Conservation (phyloP, 2,888 invertebrate species). For the Drosophila parthenogenetica region DNA sequence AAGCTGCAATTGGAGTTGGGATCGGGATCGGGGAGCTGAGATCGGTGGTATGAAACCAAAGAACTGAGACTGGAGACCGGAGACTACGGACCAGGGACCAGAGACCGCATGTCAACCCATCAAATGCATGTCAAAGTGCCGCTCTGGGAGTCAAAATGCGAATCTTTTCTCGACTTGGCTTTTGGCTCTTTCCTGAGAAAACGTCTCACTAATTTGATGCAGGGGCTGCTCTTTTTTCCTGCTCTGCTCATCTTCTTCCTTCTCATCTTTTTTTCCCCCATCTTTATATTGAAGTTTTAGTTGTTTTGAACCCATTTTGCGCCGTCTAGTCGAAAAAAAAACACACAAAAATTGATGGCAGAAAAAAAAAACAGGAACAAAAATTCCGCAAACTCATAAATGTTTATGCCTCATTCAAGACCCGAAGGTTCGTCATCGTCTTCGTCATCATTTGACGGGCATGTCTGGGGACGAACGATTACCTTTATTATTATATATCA, state of each 20-base stretch:
- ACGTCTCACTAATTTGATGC: slow-evolving; percentile 74
- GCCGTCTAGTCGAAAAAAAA: slow-evolving; percentile 42
- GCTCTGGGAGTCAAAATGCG: slow-evolving; percentile 64
- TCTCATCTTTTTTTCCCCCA: neutral
- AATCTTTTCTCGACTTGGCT: slow-evolving; percentile 18
- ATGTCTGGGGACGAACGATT: slow-evolving; percentile 36
- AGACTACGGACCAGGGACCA: slow-evolving; percentile 13
- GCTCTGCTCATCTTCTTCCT: neutral
- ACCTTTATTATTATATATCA: slow-evolving; percentile 47
- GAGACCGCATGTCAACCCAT: slow-evolving; percentile 61
- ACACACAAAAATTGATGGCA: no score
- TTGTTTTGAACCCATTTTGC: slow-evolving; percentile 41
- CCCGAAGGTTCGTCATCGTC: slow-evolving; percentile 67
- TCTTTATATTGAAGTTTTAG: slow-evolving; percentile 13
- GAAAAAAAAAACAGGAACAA: slow-evolving; percentile 10
- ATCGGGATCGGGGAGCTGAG: neutral
- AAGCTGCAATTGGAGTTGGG: slow-evolving; percentile 1
- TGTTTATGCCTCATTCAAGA: slow-evolving; percentile 55
- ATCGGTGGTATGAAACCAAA: neutral
- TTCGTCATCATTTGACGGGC: slow-evolving; percentile 66
- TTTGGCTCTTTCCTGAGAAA: slow-evolving; percentile 66
- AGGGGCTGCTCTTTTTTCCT: slow-evolving; percentile 27
- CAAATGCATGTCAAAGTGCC: slow-evolving; percentile 78
- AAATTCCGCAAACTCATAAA: slow-evolving; percentile 79
- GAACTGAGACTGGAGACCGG: neutral